Evolutionary conservation across 2,797 vertebrate species (phyloP).

Genomic region (Etheostoma perlongum): DNA sequence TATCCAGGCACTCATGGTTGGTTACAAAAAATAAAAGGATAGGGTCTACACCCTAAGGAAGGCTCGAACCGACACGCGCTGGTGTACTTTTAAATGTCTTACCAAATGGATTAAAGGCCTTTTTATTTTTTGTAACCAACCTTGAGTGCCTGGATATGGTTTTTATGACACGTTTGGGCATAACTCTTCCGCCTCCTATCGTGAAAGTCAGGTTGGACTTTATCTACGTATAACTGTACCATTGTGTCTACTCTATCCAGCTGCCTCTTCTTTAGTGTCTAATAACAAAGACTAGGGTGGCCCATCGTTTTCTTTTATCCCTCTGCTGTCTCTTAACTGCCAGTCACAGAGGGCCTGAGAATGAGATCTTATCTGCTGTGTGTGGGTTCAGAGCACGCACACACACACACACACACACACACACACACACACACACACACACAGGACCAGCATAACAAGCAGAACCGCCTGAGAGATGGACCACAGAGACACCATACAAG

Average conservation of each 20-base stretch:
- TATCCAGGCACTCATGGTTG: no score
- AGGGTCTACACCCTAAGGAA: no score
- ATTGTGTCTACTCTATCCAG: constrained; percentile 19
- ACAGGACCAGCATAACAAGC: constrained; percentile 64
- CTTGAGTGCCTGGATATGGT: no score
- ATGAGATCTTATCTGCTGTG: constrained; percentile 59
- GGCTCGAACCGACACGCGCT: no score
- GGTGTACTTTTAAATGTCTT: no score
- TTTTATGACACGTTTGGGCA: no score
- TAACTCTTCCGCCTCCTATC: no score
- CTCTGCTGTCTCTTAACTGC: constrained; percentile 55
- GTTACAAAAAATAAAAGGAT: no score
- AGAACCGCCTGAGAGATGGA: constrained; percentile 62
- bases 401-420: constrained; percentile 4
- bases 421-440: constrained; percentile 36
- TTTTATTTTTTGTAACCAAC: no score
- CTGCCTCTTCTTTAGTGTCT: constrained; percentile 29
- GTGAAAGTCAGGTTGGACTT: background rate
- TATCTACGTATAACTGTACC: background rate
- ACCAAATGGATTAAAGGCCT: no score
- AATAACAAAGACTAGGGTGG: constrained; percentile 51
- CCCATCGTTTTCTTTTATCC: constrained; percentile 50
- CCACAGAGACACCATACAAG: constrained; percentile 64
- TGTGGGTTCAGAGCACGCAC: constrained; percentile 28
- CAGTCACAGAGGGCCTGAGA: constrained; percentile 62